Percentiles rank a stretch among this genome's conserved stretches.
Evolutionary conservation across 53 echinoderm and acorn worm genomes (phyloP).

Genomic region (Apostichopus leukothele): DNA sequence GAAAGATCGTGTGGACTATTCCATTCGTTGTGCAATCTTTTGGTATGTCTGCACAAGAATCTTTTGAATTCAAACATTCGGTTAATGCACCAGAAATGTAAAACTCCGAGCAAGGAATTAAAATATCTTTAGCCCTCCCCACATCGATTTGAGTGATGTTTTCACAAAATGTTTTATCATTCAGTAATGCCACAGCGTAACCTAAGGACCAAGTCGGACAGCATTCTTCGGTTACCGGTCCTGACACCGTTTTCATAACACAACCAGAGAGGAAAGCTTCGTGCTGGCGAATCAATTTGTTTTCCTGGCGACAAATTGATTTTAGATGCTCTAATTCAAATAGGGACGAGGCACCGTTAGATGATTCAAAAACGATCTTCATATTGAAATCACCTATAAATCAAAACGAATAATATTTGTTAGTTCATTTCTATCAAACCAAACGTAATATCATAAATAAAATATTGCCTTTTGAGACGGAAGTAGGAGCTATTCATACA

Average conservation of each 20-base stretch:
- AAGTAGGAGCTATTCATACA: no score
- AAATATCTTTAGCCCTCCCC: slow-evolving; percentile 27
- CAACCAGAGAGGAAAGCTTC: neutral
- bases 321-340: slow-evolving; percentile 55
- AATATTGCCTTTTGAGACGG: no score
- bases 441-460: no score
- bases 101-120: slow-evolving; percentile 59
- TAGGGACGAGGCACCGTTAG: neutral
- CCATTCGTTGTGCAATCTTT: slow-evolving; percentile 48
- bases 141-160: slow-evolving; percentile 66
- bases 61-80: neutral
- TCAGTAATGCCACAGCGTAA: slow-evolving; percentile 69
- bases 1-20: slow-evolving; percentile 64
- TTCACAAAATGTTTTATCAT: slow-evolving; percentile 58
- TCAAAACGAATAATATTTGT: neutral
- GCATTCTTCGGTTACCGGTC: neutral
- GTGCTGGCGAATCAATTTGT: slow-evolving; percentile 41
- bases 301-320: slow-evolving; percentile 61
- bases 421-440: no score
- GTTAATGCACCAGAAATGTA: slow-evolving; percentile 52
- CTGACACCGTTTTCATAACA: neutral
- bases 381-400: neutral
- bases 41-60: slow-evolving; percentile 56
- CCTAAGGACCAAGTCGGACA: slow-evolving; percentile 73
- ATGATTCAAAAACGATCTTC: neutral